Evolutionary conservation across 2,113 vertebrate species (phyloP).

Genomic region (Neogobius melanostomus): DNA sequence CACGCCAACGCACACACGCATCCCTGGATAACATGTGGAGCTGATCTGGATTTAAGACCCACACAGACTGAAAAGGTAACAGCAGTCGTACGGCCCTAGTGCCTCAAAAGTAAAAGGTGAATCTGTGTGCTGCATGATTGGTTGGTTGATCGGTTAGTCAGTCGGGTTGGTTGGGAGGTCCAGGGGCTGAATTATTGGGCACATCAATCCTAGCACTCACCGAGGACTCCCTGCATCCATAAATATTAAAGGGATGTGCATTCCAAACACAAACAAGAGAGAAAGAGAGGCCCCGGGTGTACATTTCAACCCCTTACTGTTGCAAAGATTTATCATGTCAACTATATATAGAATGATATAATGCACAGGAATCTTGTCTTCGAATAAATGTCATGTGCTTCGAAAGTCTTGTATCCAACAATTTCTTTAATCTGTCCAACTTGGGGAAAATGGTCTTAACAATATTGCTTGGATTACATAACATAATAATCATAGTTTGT

Average conservation of each 20-base stretch:
- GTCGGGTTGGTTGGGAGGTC: conserved; percentile 28
- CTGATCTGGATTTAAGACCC: conserved; percentile 70
- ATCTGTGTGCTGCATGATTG: conserved; percentile 49
- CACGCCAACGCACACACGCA: conserved; percentile 17
- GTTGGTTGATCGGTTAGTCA: conserved; percentile 1
- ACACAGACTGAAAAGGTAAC: conserved; percentile 74
- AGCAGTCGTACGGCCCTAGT: conserved; percentile 10
- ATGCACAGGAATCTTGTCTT: not conserved
- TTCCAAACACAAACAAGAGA: conserved; percentile 35
- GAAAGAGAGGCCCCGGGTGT: not conserved
- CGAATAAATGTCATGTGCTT: not conserved
- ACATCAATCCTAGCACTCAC: conserved; percentile 50
- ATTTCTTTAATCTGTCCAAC: too few species aligned
- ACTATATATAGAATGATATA: not conserved
- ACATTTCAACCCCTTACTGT: not conserved
- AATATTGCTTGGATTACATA: too few species aligned
- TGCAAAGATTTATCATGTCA: not conserved
- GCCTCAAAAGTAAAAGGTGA: conserved; percentile 19
- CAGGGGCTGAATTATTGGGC: conserved; percentile 63
- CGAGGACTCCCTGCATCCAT: conserved; percentile 45
- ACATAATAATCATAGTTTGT: too few species aligned
- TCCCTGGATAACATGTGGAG: conserved; percentile 73
- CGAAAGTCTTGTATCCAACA: not conserved
- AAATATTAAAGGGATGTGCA: conserved; percentile 62
- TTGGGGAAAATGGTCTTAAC: too few species aligned